Base-by-base conservation (phyloP, 1,140 invertebrate genomes). In the Leptinotarsa lineolata region DNA sequence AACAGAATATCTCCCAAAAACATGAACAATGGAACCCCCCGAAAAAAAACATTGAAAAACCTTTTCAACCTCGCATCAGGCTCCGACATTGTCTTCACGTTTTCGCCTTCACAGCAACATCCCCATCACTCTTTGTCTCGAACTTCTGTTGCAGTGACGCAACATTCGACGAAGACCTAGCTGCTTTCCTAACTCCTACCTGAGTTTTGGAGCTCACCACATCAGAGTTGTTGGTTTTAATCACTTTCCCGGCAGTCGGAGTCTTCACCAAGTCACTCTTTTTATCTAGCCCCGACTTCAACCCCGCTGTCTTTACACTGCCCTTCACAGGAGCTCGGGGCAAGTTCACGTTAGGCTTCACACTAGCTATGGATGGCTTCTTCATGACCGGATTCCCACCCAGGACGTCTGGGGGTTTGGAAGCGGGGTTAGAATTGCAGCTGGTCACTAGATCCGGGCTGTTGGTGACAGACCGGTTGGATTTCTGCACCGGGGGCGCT, bases 61-160 rank as follows among this genome's bases (percentile, higher is more conserved):
- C 73, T 76, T 76, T 11, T 8, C 8, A 39, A 39, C 30, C 30
- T 39, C 30, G 30, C 30, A 39, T 39, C 30, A 39, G 30, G 30
- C 11, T 39, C 30, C 11, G 30, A 39, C 30, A 39, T 2, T 39
- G 63, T 73, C 73, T 70, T 63, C 69, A 75, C 18, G 60, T 68
- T 68, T 78, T 78, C 58, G 64, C 70, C 66, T 77, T 77, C 15
- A 24, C 61, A 21, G 15, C 61, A n/a, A n/a, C 61, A 63, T 30
- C 24, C 20, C 21, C 48, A 24, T 54, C 74, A 72, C 75, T 79
- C 72, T 77, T 79, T 16, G 87, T 86, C 80, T 93, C 91, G 79
- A 93, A 93, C 81, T 92, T 92, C 74, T 92, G 90, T 77, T 93
- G 92, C 66, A 93, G 84, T 39, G 90, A 91, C 1, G 92, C 91